Conservation (phyloP, 2,888 invertebrate genomes). For the Eurytoma californica region DNA sequence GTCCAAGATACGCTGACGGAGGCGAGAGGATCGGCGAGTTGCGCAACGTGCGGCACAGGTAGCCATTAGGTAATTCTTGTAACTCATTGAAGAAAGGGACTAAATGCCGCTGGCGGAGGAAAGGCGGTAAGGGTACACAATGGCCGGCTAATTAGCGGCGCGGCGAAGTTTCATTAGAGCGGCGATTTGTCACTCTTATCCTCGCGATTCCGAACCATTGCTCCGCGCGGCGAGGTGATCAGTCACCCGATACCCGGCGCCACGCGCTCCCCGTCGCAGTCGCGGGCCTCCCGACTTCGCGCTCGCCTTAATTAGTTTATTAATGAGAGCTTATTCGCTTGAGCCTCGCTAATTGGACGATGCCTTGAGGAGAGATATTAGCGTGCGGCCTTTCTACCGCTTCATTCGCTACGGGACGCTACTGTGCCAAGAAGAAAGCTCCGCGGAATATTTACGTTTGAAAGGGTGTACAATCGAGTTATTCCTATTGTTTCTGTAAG, state of each 20-base stretch:
- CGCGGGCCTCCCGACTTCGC: constrained; percentile 15
- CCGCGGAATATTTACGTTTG: too few relatives aligned
- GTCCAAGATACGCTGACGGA: too few relatives aligned
- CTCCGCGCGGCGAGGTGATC: constrained; percentile 22
- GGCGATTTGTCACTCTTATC: constrained; percentile 46
- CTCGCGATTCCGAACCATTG: constrained; percentile 37
- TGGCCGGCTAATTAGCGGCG: constrained; percentile 64
- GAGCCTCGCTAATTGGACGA: constrained; percentile 49
- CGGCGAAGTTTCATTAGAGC: constrained; percentile 2
- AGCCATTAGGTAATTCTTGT: too few relatives aligned
- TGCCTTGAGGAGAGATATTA: constrained; percentile 33
- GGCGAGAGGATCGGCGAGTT: neutral
- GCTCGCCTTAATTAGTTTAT: constrained; percentile 55
- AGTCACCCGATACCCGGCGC: constrained; percentile 1
- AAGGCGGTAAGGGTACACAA: constrained; percentile 4
- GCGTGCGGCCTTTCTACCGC: neutral
- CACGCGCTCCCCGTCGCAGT: neutral
- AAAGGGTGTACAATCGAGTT: too few relatives aligned
- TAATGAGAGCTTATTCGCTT: constrained; percentile 53
- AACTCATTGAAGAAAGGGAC: too few relatives aligned
- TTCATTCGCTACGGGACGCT: neutral
- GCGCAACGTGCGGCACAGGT: too few relatives aligned
- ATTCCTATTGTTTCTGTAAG: too few relatives aligned
- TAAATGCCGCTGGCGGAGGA: too few relatives aligned
- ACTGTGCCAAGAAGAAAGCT: too few relatives aligned